Evolutionary conservation across 2,113 vertebrate genomes (phyloP).

Genomic region (Aptenodytes patagonicus): DNA sequence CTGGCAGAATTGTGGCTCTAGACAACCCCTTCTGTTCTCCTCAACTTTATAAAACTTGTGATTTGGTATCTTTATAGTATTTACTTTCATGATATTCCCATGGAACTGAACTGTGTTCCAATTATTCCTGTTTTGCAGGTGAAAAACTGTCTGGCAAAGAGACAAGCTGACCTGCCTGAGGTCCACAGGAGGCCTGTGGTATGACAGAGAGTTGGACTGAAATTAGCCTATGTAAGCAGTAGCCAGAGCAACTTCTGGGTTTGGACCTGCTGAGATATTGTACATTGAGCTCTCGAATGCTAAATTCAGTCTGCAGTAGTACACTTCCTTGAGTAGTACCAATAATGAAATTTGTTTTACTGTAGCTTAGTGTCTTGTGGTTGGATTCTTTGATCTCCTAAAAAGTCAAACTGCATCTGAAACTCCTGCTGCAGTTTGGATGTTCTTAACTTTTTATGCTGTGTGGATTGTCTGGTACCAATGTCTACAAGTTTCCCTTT

Average conservation of each 20-base stretch:
- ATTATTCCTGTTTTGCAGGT: neutral
- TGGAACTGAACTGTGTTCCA: neutral
- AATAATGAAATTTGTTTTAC: neutral
- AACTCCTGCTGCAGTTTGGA: neutral
- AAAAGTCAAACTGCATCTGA: neutral
- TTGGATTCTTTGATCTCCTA: neutral
- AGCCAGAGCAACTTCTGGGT: neutral
- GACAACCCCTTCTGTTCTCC: neutral
- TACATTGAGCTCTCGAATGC: neutral
- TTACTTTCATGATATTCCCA: neutral
- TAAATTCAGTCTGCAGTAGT: neutral
- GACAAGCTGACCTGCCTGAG: neutral
- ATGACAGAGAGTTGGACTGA: neutral
- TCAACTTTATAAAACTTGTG: neutral
- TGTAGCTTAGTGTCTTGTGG: neutral
- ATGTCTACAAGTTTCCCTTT: neutral
- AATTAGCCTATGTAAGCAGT: neutral
- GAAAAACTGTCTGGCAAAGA: neutral
- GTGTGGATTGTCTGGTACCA: fast-evolving
- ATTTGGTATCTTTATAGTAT: neutral
- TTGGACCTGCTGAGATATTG: neutral
- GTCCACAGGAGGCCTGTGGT: fast-evolving
- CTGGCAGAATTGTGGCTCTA: neutral
- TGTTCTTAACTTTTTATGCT: neutral
- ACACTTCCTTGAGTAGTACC: neutral